These are phyloP conservation scores for Enteromius paludinosus DNA, from an alignment of 2,797 vertebrate genomes.

Conservation along the genomic window DNA sequence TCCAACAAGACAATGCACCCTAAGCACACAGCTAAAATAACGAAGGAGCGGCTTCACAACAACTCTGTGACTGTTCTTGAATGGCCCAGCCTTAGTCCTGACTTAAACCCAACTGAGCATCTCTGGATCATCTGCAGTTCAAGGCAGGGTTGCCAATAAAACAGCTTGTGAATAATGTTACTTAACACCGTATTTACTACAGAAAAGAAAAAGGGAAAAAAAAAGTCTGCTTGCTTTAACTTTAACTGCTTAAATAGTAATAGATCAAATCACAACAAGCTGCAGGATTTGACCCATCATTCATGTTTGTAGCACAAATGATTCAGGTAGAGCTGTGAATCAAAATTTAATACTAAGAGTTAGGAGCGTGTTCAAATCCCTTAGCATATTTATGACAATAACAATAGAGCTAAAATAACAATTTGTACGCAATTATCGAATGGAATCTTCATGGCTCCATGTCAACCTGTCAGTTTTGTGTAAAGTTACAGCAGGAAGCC, in stretches of 20 bases:
- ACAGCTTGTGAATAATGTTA: not conserved
- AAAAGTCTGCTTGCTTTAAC: not conserved
- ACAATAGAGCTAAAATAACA: conserved; percentile 1
- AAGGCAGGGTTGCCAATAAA: not conserved
- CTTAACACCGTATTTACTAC: not conserved
- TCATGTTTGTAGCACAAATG: not conserved
- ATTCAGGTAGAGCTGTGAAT: not conserved
- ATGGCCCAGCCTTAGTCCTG: too few relatives aligned
- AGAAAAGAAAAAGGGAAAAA: too few relatives aligned
- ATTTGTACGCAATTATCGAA: conserved; percentile 11
- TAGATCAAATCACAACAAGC: not conserved
- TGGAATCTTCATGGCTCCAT: not conserved
- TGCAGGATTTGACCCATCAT: not conserved
- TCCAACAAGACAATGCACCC: too few relatives aligned
- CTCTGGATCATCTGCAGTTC: not conserved
- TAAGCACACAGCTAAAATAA: too few relatives aligned
- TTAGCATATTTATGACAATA: not conserved
- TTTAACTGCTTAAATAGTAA: not conserved
- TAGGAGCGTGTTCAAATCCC: not conserved
- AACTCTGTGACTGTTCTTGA: too few relatives aligned
- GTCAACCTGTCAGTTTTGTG: conserved; percentile 24
- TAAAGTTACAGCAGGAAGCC: not conserved
- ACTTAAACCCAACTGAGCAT: too few relatives aligned
- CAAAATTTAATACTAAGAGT: not conserved
- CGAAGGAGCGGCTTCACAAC: too few relatives aligned